Percentiles rank a stretch among this genome's conserved stretches.
Evolutionary conservation across 2,113 vertebrate genomes (phyloP).

Genomic region (Chinchilla lanigera): DNA sequence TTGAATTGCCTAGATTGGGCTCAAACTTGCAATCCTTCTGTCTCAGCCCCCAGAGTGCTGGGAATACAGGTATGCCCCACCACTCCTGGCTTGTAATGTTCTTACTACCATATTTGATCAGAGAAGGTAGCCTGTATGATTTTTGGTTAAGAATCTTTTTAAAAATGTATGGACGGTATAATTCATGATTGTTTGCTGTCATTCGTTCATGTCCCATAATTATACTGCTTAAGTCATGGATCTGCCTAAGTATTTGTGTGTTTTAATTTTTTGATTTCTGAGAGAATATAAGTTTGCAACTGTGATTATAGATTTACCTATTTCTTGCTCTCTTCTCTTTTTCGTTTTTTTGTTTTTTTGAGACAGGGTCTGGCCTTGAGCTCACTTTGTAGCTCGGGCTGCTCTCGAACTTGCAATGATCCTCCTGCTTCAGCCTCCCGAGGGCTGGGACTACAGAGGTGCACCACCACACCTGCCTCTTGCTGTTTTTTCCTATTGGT

Average conservation of each 20-base stretch:
- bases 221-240: neutral
- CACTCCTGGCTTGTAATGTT: neutral
- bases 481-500: neutral
- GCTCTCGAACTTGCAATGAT: too few species aligned
- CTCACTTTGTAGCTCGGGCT: too few species aligned
- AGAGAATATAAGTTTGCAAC: conserved; percentile 1
- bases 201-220: neutral
- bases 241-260: neutral
- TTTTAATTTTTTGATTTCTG: conserved; percentile 25
- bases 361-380: neutral
- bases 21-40: neutral
- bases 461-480: too few species aligned
- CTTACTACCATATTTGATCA: conserved; percentile 1
- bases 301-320: neutral
- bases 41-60: neutral
- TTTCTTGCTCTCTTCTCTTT: neutral
- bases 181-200: neutral
- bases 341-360: too few species aligned
- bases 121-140: neutral
- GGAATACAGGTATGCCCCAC: neutral
- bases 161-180: neutral
- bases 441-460: too few species aligned
- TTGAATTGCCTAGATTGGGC: neutral
- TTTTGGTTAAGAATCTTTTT: neutral
- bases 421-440: too few species aligned